Conservation (phyloP, 1,140 invertebrate genomes). For the Drosophila pruinosa region DNA sequence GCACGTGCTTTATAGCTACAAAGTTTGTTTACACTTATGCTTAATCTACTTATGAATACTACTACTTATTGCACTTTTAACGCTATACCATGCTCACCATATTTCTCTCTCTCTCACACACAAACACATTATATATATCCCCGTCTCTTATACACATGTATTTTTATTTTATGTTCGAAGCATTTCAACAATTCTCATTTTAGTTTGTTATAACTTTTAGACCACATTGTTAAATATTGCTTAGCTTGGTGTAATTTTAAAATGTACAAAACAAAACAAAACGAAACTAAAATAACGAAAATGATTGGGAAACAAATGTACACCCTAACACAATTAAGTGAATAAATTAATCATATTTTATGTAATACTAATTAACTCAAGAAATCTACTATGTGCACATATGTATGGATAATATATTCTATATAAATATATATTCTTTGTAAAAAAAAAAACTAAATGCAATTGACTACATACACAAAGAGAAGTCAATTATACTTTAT, state of each 20-base stretch:
- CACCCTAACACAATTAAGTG: conserved; percentile 14
- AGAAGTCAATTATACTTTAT: conserved; percentile 19
- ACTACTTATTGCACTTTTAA: neutral
- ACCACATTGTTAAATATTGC: conserved; percentile 72
- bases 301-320: neutral
- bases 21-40: conserved; percentile 20
- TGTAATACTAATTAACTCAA: conserved; percentile 18
- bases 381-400: conserved; percentile 26
- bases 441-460: neutral
- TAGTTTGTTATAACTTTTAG: conserved; percentile 65
- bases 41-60: neutral
- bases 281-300: neutral
- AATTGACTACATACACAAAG: neutral
- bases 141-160: neutral
- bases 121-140: neutral
- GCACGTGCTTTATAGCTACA: conserved; percentile 36
- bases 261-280: conserved; percentile 27
- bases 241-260: conserved; percentile 50
- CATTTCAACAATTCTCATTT: conserved; percentile 39
- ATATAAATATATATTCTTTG: conserved; percentile 3
- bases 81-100: neutral
- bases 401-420: conserved; percentile 16
- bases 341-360: conserved; percentile 23
- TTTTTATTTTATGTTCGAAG: neutral
- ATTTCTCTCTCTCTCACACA: neutral